phyloP scores from a whole-genome alignment of 2,888 invertebrate species.

The Prionchulus punctatus region DNA sequence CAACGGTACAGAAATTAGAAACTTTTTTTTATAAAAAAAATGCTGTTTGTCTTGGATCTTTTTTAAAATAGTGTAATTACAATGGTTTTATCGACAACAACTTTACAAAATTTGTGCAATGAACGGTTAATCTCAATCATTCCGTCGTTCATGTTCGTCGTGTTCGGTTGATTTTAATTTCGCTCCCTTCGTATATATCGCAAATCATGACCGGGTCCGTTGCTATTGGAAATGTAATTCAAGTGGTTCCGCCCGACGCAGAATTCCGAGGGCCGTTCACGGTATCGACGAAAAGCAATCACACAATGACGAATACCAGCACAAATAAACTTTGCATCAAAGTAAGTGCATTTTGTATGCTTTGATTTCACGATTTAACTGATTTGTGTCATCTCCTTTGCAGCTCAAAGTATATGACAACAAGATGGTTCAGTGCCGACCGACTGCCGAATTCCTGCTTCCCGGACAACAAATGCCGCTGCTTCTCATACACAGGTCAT shows the following conservation, averaged over 20 bases:
- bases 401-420: not conserved
- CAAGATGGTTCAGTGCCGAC: not conserved
- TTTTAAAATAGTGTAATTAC: no score
- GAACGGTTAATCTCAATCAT: no score
- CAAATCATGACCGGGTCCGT: no score
- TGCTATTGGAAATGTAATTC: no score
- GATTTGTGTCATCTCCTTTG: not conserved
- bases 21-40: no score
- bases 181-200: no score
- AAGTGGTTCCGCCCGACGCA: not conserved
- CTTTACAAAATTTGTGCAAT: no score
- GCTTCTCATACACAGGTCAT: not conserved
- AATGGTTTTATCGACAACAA: no score
- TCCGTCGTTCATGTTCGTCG: no score
- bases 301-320: not conserved
- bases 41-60: no score
- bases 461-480: not conserved
- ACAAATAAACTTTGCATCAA: not conserved
- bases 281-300: not conserved
- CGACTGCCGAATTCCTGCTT: not conserved
- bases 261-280: not conserved
- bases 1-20: no score
- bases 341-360: not conserved
- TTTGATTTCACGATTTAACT: not conserved
- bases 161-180: no score